Evolutionary conservation across 1,140 invertebrate genomes (phyloP).

Genomic region (Pristionchus pacificus): DNA sequence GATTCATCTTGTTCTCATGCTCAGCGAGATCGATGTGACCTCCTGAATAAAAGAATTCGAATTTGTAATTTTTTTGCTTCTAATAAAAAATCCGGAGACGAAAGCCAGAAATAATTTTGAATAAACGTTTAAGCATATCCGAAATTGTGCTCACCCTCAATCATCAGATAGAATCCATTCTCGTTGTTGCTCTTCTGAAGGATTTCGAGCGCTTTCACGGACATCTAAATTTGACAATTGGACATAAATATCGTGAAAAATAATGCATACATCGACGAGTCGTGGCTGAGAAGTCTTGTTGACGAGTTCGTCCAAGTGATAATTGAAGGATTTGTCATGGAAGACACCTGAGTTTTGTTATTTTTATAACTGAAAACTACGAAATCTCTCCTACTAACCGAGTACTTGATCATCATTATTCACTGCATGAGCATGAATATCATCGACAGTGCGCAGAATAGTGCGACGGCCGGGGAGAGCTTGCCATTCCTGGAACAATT

Average conservation of each 20-base stretch:
- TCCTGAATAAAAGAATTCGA: not conserved
- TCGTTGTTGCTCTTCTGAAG: slow-evolving; percentile 67
- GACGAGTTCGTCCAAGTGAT: not conserved
- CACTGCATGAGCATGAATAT: not conserved
- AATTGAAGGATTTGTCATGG: not conserved
- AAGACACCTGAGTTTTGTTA: not conserved
- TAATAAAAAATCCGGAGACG: not conserved
- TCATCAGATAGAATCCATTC: slow-evolving; percentile 80
- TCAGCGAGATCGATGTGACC: slow-evolving; percentile 76
- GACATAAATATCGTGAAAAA: not conserved
- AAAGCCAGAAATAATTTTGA: too few species aligned
- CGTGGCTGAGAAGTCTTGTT: slow-evolving; percentile 57
- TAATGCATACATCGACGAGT: slow-evolving; percentile 64
- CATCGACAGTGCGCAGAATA: not conserved
- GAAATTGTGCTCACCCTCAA: slow-evolving; percentile 69
- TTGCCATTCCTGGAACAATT: slow-evolving; percentile 16
- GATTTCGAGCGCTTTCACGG: slow-evolving; percentile 75
- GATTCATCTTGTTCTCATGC: slow-evolving; percentile 73
- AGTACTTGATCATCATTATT: not conserved
- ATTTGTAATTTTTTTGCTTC: not conserved
- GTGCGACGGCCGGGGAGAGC: slow-evolving; percentile 5
- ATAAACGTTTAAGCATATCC: not conserved
- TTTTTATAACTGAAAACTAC: too few species aligned
- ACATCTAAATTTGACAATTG: slow-evolving; percentile 68
- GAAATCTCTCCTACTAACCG: too few species aligned